These are phyloP conservation scores for Julus scanicus DNA, from an alignment of 2,888 invertebrate genomes.

Conservation along the genomic window DNA sequence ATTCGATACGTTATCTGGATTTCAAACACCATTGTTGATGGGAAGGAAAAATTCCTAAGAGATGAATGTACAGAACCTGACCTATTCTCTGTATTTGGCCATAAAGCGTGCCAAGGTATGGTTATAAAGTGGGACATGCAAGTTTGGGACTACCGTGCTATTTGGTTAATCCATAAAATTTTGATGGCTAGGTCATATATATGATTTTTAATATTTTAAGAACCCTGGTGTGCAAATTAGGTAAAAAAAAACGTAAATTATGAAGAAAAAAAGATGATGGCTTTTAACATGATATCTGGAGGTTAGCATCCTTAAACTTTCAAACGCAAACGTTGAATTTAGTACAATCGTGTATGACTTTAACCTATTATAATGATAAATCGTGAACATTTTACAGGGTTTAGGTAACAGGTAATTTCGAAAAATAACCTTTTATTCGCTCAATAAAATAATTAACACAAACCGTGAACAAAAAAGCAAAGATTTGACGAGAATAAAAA, in stretches of 20 bases:
- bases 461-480: neutral
- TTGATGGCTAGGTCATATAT: neutral
- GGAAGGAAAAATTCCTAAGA: neutral
- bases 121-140: neutral
- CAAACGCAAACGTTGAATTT: neutral
- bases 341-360: neutral
- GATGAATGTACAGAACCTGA: conserved; percentile 1
- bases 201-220: neutral
- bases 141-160: neutral
- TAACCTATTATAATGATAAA: neutral
- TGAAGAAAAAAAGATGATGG: neutral
- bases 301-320: neutral
- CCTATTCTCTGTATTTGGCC: neutral
- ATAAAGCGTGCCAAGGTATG: neutral
- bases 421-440: neutral
- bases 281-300: neutral
- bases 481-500: neutral
- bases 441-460: neutral
- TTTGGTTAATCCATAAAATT: neutral
- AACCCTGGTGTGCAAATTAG: neutral
- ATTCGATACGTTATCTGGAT: neutral
- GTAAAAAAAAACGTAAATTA: neutral
- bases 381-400: neutral
- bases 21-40: neutral
- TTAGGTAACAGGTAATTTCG: neutral